Base-by-base conservation (phyloP, 1,140 invertebrate species). In the Lepidurus packardi region DNA sequence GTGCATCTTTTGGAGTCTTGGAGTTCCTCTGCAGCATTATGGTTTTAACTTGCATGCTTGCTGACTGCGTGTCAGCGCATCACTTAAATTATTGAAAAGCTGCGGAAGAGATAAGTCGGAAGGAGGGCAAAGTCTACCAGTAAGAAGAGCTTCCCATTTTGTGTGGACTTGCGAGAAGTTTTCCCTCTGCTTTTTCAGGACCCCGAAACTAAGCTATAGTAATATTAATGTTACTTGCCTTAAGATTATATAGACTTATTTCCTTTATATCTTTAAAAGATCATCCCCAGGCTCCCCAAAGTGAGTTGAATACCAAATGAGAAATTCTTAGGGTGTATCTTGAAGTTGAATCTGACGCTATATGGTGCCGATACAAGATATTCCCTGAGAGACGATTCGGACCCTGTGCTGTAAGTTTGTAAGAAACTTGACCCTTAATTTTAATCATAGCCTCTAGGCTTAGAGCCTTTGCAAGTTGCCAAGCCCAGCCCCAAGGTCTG, bases 101-200 rank as follows among this genome's bases (percentile, higher is more conserved):
- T 65, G 53, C 53, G 53, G 53, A 65, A 65, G 53, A 65, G 53
- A 65, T 65, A 65, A 65, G 53, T 65, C 53, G 53, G 53, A 65
- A 65, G 53, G 8, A 16, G 34, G 4, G 34, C 34, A 34, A 34
- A 65, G 16, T 13, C 6, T n/a, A n/a, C 21, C 21, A n/a, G 53
- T 65, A 65, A 65, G 53, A 65, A 65, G 53, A 65, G 47, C 47
- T 65, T 9, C 9, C 13, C 21, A 65, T 65, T 65, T 65, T 21
- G 53, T 65, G 9, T 65, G 21, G 6, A 16, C 13, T 9, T 1
- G 16, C 4, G 13, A 65, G 13, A 9, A 9, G 7, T 9, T 65
- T 65, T 9, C 3, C 34, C 34, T 4, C 9, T 65, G 16, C 21
- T 65, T 65, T 21, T 16, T n/a, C 6, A 65, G 21, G 53, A 7